Percentiles rank a stretch among this genome's conserved stretches.
These are phyloP conservation scores for Trididemnum nubilum DNA, from an alignment of 23 tunicate species.

Conservation along the genomic window DNA sequence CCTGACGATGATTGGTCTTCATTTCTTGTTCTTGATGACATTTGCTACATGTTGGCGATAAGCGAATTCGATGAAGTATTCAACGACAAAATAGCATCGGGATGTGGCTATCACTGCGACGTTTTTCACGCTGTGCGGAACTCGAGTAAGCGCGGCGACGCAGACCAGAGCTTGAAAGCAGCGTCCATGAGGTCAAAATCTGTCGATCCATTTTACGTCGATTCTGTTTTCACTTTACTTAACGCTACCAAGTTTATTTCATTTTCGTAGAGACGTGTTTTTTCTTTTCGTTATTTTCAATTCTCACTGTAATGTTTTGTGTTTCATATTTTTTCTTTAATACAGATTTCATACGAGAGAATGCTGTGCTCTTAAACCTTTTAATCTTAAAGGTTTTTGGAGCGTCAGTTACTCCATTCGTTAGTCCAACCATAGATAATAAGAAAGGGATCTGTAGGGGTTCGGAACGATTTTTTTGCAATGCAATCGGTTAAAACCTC, in stretches of 20 bases:
- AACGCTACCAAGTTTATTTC: slow-evolving; percentile 56
- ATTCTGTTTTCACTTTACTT: slow-evolving; percentile 63
- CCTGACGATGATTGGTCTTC: slow-evolving; percentile 64
- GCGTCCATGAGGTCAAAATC: slow-evolving; percentile 18
- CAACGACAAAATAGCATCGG: slow-evolving; percentile 37
- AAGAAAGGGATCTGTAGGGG: no score
- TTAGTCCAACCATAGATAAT: no score
- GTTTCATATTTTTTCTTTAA: no score
- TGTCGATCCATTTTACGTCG: slow-evolving; percentile 40
- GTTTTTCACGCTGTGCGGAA: slow-evolving; percentile 63
- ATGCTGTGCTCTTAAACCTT: no score
- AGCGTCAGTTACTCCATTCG: no score
- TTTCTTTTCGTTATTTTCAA: no score
- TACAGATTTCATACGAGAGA: no score
- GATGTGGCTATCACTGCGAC: slow-evolving; percentile 61
- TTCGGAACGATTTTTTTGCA: no score
- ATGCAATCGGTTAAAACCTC: no score
- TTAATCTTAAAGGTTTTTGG: no score
- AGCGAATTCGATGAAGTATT: slow-evolving; percentile 70
- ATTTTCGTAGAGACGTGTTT: slow-evolving; percentile 37
- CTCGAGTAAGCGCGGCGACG: slow-evolving; percentile 36
- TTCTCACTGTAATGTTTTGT: no score
- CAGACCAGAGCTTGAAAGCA: not conserved
- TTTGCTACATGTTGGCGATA: slow-evolving; percentile 56
- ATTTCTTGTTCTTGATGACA: slow-evolving; percentile 25